A percentile compares a stretch with the other conserved stretches of the same genome.
Evolutionary conservation across 2,888 invertebrate genomes (phyloP).

Genomic region (Melanargia galathea): DNA sequence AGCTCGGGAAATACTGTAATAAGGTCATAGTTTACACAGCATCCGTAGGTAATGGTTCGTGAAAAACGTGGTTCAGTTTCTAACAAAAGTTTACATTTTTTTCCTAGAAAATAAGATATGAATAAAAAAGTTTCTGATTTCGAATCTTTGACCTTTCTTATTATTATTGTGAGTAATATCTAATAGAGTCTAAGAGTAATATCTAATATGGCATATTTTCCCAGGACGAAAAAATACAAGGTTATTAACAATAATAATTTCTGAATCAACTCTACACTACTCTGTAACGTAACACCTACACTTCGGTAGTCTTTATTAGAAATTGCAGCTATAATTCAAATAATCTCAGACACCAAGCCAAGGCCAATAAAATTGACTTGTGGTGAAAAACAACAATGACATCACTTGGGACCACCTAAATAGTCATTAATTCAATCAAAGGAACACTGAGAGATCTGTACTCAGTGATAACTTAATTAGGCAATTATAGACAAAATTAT

Average conservation of each 20-base stretch:
- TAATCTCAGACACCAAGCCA: conserved; percentile 50
- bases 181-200: too few species aligned
- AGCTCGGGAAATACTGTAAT: neutral
- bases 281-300: conserved; percentile 54
- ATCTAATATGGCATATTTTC: too few species aligned
- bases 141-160: neutral
- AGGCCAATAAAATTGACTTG: conserved; percentile 57
- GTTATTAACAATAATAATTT: neutral
- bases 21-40: neutral
- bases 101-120: neutral
- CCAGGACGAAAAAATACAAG: neutral
- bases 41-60: neutral
- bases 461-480: neutral
- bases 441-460: conserved; percentile 5
- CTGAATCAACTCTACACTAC: conserved; percentile 26
- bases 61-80: neutral
- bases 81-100: too few species aligned
- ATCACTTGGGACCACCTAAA: conserved; percentile 46
- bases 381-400: conserved; percentile 48
- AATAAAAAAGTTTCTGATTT: neutral
- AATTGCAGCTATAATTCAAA: conserved; percentile 55
- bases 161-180: neutral
- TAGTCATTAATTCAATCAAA: conserved; percentile 40
- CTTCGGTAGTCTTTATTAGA: conserved; percentile 46
- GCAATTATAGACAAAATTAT: neutral